Evolutionary conservation across 2,113 vertebrate genomes (phyloP), one percentile per base, ranked within the genome.

Genomic region (Thinocorus orbignyianus): DNA sequence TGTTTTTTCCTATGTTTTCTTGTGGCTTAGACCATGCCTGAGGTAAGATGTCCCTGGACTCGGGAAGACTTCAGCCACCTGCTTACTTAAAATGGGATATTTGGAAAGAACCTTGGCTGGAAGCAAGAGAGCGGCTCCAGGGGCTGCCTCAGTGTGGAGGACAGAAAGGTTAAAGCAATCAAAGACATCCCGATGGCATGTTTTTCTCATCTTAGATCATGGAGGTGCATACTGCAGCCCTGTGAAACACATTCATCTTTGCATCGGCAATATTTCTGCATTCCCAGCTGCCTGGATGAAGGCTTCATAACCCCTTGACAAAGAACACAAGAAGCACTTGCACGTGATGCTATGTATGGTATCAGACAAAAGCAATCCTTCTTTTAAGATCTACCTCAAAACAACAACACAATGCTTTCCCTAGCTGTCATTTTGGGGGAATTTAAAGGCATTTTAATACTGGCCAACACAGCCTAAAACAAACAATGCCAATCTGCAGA

Each of bases 331-430:
- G 73, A 57, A 91, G 57, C 77, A 87, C n/a, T 81, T 54, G 61
- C 1, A 0, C 5, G 2, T 37, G 44, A 72, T 72, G 55, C 73
- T 79, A 35, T 41, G 22, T 72, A 76, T 84, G 83, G 85, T 80
- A 74, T 82, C 22, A 2, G 64, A 89, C 81, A 94, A 95, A 95
- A 89, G 78, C 35, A 18, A 1, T 46, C 61, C 52, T 65, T 54
- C 82, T 76, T 90, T 81, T 68, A 79, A 92, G 73, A 81, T 87
- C 84, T 94, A n/a, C 54, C 69, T 89, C 65, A 22, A 77, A 92
- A 85, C 48, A 85, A 35, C 84, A 85, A 44, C 62, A 95, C 70
- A 94, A 87, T 85, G 25, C 52, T 93, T 26, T 28, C 30, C 52
- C 87, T 41, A 93, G 52, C 65, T 91, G 57, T 44, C 65, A 82